Evolutionary conservation across 2,888 invertebrate species (phyloP).

Genomic region (Campoplex nolae): DNA sequence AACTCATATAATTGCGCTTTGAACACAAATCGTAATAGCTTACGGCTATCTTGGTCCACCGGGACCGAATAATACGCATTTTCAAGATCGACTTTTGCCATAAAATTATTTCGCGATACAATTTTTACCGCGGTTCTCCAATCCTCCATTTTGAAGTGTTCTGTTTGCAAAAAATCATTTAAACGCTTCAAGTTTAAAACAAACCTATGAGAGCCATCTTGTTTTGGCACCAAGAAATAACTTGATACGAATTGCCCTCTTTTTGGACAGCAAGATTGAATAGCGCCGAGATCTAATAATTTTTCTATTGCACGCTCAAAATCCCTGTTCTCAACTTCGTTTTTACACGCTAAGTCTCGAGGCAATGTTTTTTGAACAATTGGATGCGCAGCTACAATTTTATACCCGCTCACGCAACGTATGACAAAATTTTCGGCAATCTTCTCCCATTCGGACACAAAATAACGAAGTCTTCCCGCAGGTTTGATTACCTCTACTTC

Average conservation of each 20-base stretch:
- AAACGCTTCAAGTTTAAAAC: slow-evolving; percentile 57
- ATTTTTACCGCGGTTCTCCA: slow-evolving; percentile 60
- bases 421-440: slow-evolving; percentile 44
- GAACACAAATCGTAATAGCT: slow-evolving; percentile 72
- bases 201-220: slow-evolving; percentile 62
- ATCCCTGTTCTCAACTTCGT: not conserved
- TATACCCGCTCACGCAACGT: slow-evolving; percentile 39
- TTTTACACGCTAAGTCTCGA: not conserved
- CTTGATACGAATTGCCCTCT: slow-evolving; percentile 59
- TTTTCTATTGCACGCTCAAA: slow-evolving; percentile 27
- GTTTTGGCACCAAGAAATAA: slow-evolving; percentile 66
- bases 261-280: slow-evolving; percentile 26
- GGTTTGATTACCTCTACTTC: slow-evolving; percentile 45
- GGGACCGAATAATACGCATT: slow-evolving; percentile 70
- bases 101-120: slow-evolving; percentile 58
- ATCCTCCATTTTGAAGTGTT: slow-evolving; percentile 70
- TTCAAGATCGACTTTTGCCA: slow-evolving; percentile 67
- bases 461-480: slow-evolving; percentile 38
- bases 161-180: slow-evolving; percentile 56
- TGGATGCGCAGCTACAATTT: slow-evolving; percentile 15
- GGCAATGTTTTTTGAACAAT: slow-evolving; percentile 24
- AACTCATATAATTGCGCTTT: slow-evolving; percentile 70
- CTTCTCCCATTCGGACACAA: slow-evolving; percentile 37
- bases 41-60: slow-evolving; percentile 67
- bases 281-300: slow-evolving; percentile 43